Base-by-base conservation (phyloP, 1,140 invertebrate species). In the Melipona quadrifasciata region DNA sequence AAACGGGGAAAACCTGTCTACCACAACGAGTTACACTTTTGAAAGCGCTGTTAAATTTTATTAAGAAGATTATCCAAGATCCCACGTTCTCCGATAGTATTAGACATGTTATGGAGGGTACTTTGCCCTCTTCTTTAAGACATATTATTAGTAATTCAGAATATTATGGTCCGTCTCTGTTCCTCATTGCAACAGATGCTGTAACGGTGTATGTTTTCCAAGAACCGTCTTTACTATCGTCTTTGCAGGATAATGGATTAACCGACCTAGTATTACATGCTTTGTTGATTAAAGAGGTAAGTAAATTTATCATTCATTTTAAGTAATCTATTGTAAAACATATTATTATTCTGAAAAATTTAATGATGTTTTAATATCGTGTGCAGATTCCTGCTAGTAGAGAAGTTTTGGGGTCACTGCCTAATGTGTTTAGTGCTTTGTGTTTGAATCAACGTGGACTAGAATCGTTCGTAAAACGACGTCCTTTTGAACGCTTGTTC, bases 181-280 rank as follows among this genome's bases (percentile, higher is more conserved):
- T 99, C 93, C 94, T 98, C 31, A 94, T 98, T n/a, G 98, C 98
- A 39, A 98, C 98, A 2, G 98, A 98, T 95, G 97, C 99, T 34
- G 98, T 99, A 21, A 98, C 98, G 6, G 98, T 98, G 11, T 99
- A 98, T 91, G 97, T 99, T 19, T 99, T 98, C 94, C 98, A 99
- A 96, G 98, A 99, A 94, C 98, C 98, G 1, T 97, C 98, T 8
- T 93, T 99, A 58, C 92, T 99, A 10, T 98, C 97, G 0, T 97
- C 97, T 1, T 93, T 99, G 34, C 97, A 98, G 93, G 98, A 98
- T 92, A 98, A 97, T 93, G 98, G 98, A 51, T 95, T 99, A n/a
- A 99, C 98, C 24, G 97, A 98, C 95, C 97, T 98, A 58, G 97
- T 99, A 67, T 94, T 98, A 10, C 97, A 98, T 93, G 97, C 98